Evolutionary conservation across 2,113 vertebrate species (phyloP).

Genomic region (Tetraodon nigroviridis): DNA sequence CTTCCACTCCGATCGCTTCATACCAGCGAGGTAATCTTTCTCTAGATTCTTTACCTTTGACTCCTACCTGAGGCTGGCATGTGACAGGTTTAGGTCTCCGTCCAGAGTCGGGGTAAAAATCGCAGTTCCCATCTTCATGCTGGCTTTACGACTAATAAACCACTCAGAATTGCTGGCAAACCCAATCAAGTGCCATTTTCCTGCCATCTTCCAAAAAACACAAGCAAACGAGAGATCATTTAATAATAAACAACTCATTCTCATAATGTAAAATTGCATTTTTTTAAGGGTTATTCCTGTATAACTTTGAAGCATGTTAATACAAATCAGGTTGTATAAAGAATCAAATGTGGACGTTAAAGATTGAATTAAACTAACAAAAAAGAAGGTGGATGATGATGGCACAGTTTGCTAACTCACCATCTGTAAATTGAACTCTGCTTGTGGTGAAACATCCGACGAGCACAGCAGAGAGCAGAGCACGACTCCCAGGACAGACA

Average conservation of each 20-base stretch:
- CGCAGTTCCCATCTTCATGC: conserved; percentile 79
- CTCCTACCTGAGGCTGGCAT: conserved; percentile 60
- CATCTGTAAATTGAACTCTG: conserved; percentile 72
- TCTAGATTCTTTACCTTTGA: background rate
- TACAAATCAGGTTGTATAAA: too few relatives aligned
- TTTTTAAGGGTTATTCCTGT: too few relatives aligned
- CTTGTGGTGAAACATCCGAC: conserved; percentile 50
- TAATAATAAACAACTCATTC: too few relatives aligned
- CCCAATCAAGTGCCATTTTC: conserved; percentile 82
- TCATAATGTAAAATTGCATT: too few relatives aligned
- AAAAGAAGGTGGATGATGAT: background rate
- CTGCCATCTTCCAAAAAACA: conserved; percentile 68
- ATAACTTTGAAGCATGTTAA: too few relatives aligned
- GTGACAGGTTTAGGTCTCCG: conserved; percentile 73
- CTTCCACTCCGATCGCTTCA: background rate
- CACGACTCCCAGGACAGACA: conserved; percentile 50
- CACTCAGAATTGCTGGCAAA: conserved; percentile 79
- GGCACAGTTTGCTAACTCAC: conserved; percentile 60
- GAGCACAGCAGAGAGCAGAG: conserved; percentile 34
- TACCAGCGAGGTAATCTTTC: too few relatives aligned
- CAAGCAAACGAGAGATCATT: background rate
- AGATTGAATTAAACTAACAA: background rate
- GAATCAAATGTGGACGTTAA: too few relatives aligned
- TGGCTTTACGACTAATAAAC: conserved; percentile 68
- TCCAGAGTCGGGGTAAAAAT: conserved; percentile 63